Base-by-base conservation (phyloP, 1,140 invertebrate species). In the Pentalonia nigronervosa region DNA sequence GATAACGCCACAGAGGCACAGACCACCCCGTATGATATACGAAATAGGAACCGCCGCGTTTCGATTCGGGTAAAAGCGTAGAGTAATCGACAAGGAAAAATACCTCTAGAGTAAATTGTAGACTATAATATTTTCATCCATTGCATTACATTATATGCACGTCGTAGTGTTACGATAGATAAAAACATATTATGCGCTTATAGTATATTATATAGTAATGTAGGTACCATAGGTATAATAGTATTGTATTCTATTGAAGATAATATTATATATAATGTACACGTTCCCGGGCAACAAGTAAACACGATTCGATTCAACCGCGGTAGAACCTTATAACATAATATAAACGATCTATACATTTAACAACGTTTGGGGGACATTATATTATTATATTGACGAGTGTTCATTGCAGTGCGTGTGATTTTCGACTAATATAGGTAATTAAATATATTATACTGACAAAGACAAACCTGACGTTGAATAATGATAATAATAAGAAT, bases 61-160 rank as follows among this genome's bases (percentile, higher is more conserved):
- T 21, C 67, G 90, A 83, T 50, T 92, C 21, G n/a, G 25, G 90
- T 50, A 92, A 92, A 83, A 92, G 90, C 67, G 90, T 92, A 34
- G 48, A 92, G 34, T 83, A 83, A 83, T 92, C 76, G 67, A 47
- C 60, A 4, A 76, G 47, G 30, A 50, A 81, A 50, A 92, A 83
- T 92, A 92, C 45, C n/a, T 76, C 60, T 76, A n/a, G 30, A 76
- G n/a, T 76, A 76, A 76, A 76, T 76, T 76, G 30, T 76, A 76
- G 4, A 50, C 25, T 91, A 14, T 34, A 90, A 36, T 76, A 45
- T 81, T 67, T 81, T 2, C 21, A 81, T 48, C 8, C 21, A 81
- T 91, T 48, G 48, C 48, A 53, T 41, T 60, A 17, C 21, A 67
- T 60, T 90, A 53, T 67, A 45, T 48, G 56, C 90, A 41, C 56